These are phyloP conservation scores for Gasterosteus aculeatus DNA, from an alignment of 2,113 vertebrate genomes.

Conservation along the genomic window DNA sequence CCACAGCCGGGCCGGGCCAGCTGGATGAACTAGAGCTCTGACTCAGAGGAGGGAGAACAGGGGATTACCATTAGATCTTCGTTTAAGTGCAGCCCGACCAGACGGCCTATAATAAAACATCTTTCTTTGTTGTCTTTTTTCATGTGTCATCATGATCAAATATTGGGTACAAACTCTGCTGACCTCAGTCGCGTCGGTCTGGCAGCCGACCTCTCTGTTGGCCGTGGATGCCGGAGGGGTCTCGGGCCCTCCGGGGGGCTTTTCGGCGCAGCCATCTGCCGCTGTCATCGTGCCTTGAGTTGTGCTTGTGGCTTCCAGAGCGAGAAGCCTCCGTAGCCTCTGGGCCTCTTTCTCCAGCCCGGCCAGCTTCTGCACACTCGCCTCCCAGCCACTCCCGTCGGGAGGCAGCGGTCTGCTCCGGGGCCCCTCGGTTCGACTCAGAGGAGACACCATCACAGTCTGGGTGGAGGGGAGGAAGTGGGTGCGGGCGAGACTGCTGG, in stretches of 20 bases:
- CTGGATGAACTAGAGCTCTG: slow-evolving; percentile 56
- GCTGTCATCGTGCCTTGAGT: slow-evolving; percentile 54
- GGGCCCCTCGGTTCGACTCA: slow-evolving; percentile 55
- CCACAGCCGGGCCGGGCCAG: background rate
- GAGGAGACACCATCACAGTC: slow-evolving; percentile 65
- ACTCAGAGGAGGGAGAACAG: background rate
- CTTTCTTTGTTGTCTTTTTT: background rate
- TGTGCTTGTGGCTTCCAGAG: slow-evolving; percentile 57
- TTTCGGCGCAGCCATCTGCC: background rate
- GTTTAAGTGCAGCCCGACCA: background rate
- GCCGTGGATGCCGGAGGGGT: background rate
- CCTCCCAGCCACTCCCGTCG: slow-evolving; percentile 43
- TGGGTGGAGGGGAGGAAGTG: slow-evolving; percentile 51
- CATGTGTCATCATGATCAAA: background rate
- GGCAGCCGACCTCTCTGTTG: slow-evolving; percentile 50
- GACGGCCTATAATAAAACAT: background rate
- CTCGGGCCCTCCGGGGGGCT: background rate
- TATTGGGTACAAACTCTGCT: background rate
- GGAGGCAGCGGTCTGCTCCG: slow-evolving; percentile 18
- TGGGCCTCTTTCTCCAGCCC: slow-evolving; percentile 72
- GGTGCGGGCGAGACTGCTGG: slow-evolving; percentile 28
- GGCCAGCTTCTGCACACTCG: slow-evolving; percentile 59
- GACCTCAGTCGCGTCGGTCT: slow-evolving; percentile 54
- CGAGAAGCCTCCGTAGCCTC: slow-evolving; percentile 64
- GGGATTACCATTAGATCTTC: background rate